Percentiles rank a stretch among this genome's conserved stretches.
These are phyloP conservation scores for Eretmochelys imbricata DNA, from an alignment of 2,113 vertebrate genomes.

Conservation along the genomic window DNA sequence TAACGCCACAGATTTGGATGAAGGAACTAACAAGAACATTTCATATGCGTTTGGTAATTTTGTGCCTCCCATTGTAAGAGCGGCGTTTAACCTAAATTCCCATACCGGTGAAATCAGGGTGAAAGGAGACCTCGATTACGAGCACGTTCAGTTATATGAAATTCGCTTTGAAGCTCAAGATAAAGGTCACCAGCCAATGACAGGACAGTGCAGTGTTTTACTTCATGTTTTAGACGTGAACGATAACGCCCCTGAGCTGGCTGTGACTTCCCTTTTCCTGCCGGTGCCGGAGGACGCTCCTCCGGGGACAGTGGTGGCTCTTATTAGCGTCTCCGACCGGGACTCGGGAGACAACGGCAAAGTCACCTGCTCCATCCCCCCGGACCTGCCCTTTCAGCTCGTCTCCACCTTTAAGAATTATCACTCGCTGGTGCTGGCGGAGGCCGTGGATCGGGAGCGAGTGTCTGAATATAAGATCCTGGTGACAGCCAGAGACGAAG, in stretches of 20 bases:
- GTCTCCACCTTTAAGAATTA: too few relatives aligned
- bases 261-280: background rate
- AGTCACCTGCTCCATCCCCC: slow-evolving; percentile 66
- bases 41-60: slow-evolving; percentile 67
- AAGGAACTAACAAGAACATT: slow-evolving; percentile 70
- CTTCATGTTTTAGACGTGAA: slow-evolving; percentile 83
- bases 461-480: slow-evolving; percentile 74
- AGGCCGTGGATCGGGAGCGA: background rate
- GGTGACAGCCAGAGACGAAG: slow-evolving; percentile 53
- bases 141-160: slow-evolving; percentile 79
- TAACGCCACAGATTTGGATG: slow-evolving; percentile 73
- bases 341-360: slow-evolving; percentile 83
- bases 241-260: slow-evolving; percentile 83
- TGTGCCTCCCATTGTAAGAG: slow-evolving; percentile 1
- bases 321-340: slow-evolving; percentile 78
- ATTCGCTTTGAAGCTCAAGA: slow-evolving; percentile 81
- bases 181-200: slow-evolving; percentile 75
- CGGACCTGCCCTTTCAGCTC: background rate
- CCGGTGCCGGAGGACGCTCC: too few relatives aligned
- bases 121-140: slow-evolving; percentile 80
- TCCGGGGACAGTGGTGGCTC: slow-evolving; percentile 75
- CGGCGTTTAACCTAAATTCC: slow-evolving; percentile 75
- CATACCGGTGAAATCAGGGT: slow-evolving; percentile 81
- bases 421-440: too few relatives aligned
- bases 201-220: slow-evolving; percentile 81